These are phyloP conservation scores for Drosophila borealis DNA, from an alignment of 2,888 invertebrate genomes.

Conservation along the genomic window DNA sequence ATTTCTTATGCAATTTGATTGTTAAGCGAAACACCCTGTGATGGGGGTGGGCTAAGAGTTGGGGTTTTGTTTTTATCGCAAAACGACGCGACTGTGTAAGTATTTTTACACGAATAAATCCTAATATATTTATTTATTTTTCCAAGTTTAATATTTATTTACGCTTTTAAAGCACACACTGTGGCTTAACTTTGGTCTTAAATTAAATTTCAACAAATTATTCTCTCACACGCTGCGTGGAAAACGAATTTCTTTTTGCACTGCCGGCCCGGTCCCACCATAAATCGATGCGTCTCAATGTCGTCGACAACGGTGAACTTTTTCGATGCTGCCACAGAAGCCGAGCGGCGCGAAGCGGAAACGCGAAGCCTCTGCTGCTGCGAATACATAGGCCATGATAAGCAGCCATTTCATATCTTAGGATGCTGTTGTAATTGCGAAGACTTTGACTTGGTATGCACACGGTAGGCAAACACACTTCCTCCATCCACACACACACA, in stretches of 20 bases:
- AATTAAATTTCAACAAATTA: conserved; percentile 39
- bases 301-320: conserved; percentile 24
- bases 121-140: neutral
- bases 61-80: conserved; percentile 56
- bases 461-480: conserved; percentile 84
- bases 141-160: conserved; percentile 5
- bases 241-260: conserved; percentile 24
- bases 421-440: conserved; percentile 87
- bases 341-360: conserved; percentile 28
- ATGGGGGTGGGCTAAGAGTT: conserved; percentile 13
- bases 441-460: conserved; percentile 86
- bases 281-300: conserved; percentile 51
- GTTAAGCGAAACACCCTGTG: conserved; percentile 37
- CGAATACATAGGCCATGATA: conserved; percentile 86
- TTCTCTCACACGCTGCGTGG: conserved; percentile 53
- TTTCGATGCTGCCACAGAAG: conserved; percentile 39
- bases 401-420: conserved; percentile 86
- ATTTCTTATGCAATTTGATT: conserved; percentile 12
- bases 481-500: no score
- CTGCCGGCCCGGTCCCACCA: conserved; percentile 3
- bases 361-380: conserved; percentile 86
- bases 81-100: conserved; percentile 38
- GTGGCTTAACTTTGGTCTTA: conserved; percentile 10
- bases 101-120: conserved; percentile 22
- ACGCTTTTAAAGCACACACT: neutral